A percentile compares a stretch with the other conserved stretches of the same genome.
phyloP scores from a whole-genome alignment of 1,140 invertebrate genomes.

The Archivesica marissinica region DNA sequence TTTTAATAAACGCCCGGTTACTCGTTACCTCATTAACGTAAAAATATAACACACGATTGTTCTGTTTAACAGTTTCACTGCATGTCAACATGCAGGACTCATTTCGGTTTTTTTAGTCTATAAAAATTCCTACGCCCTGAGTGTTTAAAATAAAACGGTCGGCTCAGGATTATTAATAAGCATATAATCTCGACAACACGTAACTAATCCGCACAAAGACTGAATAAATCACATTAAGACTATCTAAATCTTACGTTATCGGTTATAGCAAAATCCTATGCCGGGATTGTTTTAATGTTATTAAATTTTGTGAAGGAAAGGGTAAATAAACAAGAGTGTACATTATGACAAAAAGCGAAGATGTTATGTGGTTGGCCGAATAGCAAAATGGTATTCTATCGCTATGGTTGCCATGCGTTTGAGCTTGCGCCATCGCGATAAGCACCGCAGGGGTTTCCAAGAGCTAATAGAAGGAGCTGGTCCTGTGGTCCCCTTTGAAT shows the following conservation, averaged over 20 bases:
- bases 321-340: slow-evolving; percentile 38
- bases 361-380: not conserved
- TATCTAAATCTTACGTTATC: slow-evolving; percentile 58
- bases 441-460: not conserved
- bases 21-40: too few species aligned
- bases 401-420: not conserved
- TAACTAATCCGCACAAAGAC: slow-evolving; percentile 53
- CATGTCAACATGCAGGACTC: slow-evolving; percentile 22
- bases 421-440: not conserved
- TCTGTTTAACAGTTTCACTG: not conserved
- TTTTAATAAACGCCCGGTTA: too few species aligned
- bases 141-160: slow-evolving; percentile 65
- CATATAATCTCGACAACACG: slow-evolving; percentile 58
- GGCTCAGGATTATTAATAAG: slow-evolving; percentile 60
- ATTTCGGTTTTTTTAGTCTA: slow-evolving; percentile 47
- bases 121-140: slow-evolving; percentile 60
- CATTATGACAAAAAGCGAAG: not conserved
- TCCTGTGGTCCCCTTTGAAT: too few species aligned
- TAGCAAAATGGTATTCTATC: not conserved
- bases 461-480: too few species aligned
- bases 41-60: too few species aligned
- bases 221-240: slow-evolving; percentile 62
- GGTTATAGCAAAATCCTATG: slow-evolving; percentile 29
- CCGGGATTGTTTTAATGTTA: slow-evolving; percentile 62
- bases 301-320: slow-evolving; percentile 52